These are phyloP conservation scores for Numenius phaeopus DNA, from an alignment of 2,797 vertebrate species.

Conservation along the genomic window DNA sequence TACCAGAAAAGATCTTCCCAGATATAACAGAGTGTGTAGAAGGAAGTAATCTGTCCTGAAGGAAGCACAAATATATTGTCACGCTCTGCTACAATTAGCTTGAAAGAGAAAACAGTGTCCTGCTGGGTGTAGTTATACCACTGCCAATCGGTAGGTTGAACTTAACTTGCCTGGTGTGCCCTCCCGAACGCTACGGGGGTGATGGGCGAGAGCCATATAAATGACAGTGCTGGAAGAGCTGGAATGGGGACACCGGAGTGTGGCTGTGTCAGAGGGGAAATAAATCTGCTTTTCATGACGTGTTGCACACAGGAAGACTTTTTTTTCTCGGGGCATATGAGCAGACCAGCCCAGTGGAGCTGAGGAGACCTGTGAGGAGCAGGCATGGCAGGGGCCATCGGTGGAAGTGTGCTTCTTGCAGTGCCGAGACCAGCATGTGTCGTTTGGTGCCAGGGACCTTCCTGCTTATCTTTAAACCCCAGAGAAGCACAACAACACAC, in stretches of 20 bases:
- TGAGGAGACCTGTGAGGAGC: background rate
- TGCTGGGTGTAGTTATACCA: background rate
- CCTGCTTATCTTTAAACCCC: background rate
- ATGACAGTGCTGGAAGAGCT: background rate
- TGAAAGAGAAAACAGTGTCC: background rate
- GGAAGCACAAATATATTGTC: background rate
- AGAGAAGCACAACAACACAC: background rate
- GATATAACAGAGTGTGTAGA: background rate
- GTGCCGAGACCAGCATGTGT: background rate
- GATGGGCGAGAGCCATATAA: background rate
- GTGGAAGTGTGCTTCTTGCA: background rate
- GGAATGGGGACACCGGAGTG: background rate
- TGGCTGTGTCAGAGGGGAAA: background rate
- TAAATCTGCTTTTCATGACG: background rate
- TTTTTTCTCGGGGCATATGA: background rate
- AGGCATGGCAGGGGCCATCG: rapidly evolving
- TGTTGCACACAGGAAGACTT: background rate
- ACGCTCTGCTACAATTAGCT: background rate
- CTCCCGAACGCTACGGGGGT: background rate
- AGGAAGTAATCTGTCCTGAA: background rate
- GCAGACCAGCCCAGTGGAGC: background rate
- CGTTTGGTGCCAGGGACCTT: background rate
- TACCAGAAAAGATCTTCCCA: background rate
- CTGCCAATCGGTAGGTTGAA: background rate
- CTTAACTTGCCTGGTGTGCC: background rate